Conservation (phyloP, 2,888 invertebrate species). For the Athetis lepigone region DNA sequence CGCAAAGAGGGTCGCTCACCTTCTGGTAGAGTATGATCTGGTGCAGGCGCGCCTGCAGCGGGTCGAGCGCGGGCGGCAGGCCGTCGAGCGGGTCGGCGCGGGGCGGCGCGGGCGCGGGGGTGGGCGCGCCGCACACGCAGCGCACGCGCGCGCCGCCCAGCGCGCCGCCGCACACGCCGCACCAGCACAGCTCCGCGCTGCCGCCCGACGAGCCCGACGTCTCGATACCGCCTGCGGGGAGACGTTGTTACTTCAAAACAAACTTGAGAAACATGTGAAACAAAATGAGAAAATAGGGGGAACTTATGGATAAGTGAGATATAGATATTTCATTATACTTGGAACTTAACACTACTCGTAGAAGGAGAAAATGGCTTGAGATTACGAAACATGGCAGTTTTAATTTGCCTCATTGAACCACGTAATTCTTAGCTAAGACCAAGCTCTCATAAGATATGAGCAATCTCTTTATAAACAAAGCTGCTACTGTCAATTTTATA, state of each 20-base stretch:
- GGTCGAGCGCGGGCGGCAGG: slow-evolving; percentile 93
- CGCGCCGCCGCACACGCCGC: slow-evolving; percentile 63
- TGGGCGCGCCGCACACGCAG: slow-evolving; percentile 67
- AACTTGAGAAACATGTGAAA: background rate
- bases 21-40: slow-evolving; percentile 95
- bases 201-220: slow-evolving; percentile 72
- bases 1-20: slow-evolving; percentile 81
- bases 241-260: too few species aligned
- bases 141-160: slow-evolving; percentile 60
- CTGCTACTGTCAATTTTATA: too few species aligned
- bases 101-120: slow-evolving; percentile 55
- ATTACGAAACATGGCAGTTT: too few species aligned
- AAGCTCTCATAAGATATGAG: too few species aligned
- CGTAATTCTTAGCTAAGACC: too few species aligned
- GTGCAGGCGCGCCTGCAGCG: slow-evolving; percentile 94
- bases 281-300: too few species aligned
- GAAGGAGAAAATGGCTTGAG: too few species aligned
- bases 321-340: too few species aligned
- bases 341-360: too few species aligned
- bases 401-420: too few species aligned
- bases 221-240: slow-evolving; percentile 75
- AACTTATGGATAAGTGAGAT: too few species aligned
- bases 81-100: slow-evolving; percentile 93
- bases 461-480: too few species aligned
- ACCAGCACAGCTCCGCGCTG: slow-evolving; percentile 64